These are phyloP conservation scores for Beris morrisii DNA, from an alignment of 2,888 invertebrate genomes.

Conservation along the genomic window DNA sequence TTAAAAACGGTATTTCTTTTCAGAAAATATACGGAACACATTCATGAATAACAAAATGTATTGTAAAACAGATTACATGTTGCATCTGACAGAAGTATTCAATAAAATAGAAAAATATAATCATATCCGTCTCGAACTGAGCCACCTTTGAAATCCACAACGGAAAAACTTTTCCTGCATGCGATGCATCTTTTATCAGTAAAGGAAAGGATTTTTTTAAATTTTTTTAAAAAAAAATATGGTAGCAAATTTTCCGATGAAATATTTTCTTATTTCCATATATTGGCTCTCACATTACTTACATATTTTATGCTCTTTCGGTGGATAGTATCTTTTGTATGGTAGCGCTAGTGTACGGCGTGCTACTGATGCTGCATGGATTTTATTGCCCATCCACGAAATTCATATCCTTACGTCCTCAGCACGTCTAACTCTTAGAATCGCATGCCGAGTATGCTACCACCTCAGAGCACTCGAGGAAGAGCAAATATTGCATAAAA, in stretches of 20 bases:
- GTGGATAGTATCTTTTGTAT: conserved; percentile 6
- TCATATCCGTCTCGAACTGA: not conserved
- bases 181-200: conserved; percentile 16
- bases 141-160: conserved; percentile 6
- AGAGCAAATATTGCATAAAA: conserved; percentile 29
- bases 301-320: conserved; percentile 16
- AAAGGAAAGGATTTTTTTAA: conserved; percentile 5
- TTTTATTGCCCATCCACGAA: conserved; percentile 5
- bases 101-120: conserved; percentile 22
- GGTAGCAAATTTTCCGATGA: conserved; percentile 20
- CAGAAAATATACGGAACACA: too few species aligned
- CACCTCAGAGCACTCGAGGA: not conserved
- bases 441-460: too few species aligned
- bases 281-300: conserved; percentile 25
- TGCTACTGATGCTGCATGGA: not conserved
- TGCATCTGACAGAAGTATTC: conserved; percentile 21
- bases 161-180: conserved; percentile 5
- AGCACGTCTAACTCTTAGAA: too few species aligned
- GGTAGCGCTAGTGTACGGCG: not conserved
- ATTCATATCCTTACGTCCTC: conserved; percentile 7
- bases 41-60: too few species aligned
- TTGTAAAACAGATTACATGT: too few species aligned
- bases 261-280: conserved; percentile 29
- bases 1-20: too few species aligned
- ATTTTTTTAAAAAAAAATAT: not conserved